Evolutionary conservation across 2,113 vertebrate species (phyloP), one percentile per base, ranked within the genome.

Genomic region (Pongo pygmaeus): DNA sequence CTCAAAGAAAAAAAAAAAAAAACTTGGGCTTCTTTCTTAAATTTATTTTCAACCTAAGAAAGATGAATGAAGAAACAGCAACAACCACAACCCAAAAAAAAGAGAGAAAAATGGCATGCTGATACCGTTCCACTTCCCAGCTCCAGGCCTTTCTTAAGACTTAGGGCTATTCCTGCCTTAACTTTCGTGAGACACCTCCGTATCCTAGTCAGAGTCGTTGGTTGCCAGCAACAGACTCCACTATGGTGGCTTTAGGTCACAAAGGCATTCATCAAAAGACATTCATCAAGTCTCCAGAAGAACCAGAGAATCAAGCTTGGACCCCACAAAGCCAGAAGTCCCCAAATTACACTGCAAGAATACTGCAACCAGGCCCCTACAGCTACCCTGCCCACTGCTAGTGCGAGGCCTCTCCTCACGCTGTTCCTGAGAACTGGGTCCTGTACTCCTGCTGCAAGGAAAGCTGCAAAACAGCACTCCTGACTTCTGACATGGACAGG

Each of bases 61-160:
- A 64, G 30, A 11, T 13, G 61, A 64, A 30, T 64, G 27, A 64
- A 64, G 27, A 64, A 64, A 64, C 11, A 64, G 12, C 61, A 64
- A 64, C 61, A 30, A 64, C 5, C 27, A 14, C 27, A 64, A 30
- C 27, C 61, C 27, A 4, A 59, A 30, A 30, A 64, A 30, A 64
- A 14, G 61, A 13, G 61, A 64, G 61, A 64, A 0, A 30, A 30
- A 12, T 30, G 61, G 14, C 38, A 10, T 0, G 0, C 1, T 4
- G 43, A 13, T 8, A 38, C 2, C 35, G 1, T 43, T 46, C 61
- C 6, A 2, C 10, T 10, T 3, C 8, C 79, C 79, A 23, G 64
- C 20, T 35, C 35, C 30, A 35, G 48, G 50, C 27, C 74, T 30
- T 23, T 20, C 43, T 48, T 23, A 11, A 55, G 27, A 30, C 48